These are phyloP conservation scores for Nasonia vitripennis DNA, from an alignment of 1,140 invertebrate species.

Conservation along the genomic window DNA sequence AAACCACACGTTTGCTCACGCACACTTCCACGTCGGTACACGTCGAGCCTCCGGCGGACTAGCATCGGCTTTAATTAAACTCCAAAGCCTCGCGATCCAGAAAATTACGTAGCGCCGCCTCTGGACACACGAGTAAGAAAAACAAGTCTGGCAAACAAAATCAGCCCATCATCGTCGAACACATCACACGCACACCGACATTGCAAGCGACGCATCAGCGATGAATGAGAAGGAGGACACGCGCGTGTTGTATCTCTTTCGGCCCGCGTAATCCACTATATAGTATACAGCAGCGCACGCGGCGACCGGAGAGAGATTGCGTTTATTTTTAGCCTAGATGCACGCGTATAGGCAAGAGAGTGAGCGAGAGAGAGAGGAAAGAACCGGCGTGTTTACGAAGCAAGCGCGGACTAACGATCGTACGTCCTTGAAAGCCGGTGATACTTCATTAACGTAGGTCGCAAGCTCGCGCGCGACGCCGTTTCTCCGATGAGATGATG, in stretches of 20 bases:
- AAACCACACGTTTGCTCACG: no score
- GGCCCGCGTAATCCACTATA: not conserved
- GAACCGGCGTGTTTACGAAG: conserved; percentile 3
- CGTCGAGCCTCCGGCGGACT: no score
- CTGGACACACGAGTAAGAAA: not conserved
- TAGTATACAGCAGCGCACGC: not conserved
- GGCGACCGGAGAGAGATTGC: not conserved
- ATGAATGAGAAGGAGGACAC: not conserved
- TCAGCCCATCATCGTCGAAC: no score
- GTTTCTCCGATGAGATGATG: not conserved
- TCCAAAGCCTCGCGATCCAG: no score
- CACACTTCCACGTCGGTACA: no score
- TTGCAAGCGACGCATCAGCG: not conserved
- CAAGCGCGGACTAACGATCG: not conserved
- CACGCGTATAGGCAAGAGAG: not conserved
- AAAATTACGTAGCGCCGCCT: no score
- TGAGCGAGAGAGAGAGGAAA: not conserved
- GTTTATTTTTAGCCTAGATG: conserved; percentile 11
- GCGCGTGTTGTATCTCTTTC: no score
- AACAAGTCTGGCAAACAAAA: not conserved
- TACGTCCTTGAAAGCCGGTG: not conserved
- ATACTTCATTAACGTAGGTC: conserved; percentile 14
- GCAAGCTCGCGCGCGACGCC: not conserved
- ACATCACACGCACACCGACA: no score
- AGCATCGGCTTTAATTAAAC: no score